Conservation (phyloP, 2,888 invertebrate genomes). For the Trachelus stipa region DNA sequence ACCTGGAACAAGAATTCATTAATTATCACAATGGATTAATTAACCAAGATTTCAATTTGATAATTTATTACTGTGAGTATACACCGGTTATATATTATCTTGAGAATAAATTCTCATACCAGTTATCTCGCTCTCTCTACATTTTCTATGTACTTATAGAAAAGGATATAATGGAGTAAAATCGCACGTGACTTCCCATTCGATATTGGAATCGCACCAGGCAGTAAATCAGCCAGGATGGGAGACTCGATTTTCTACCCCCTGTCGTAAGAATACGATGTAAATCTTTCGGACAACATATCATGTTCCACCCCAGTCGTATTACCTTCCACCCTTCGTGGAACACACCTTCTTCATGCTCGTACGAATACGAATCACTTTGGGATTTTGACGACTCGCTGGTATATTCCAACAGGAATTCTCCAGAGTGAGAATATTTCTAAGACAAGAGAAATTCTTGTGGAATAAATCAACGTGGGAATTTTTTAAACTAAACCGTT, state of each 20-base stretch:
- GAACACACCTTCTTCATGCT: conserved; percentile 28
- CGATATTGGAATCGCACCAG: conserved; percentile 24
- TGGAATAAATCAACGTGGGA: background rate
- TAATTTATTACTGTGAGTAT: background rate
- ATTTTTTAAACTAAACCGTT: too few relatives aligned
- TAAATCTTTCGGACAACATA: conserved; percentile 62
- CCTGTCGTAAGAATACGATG: conserved; percentile 51
- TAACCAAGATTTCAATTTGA: background rate
- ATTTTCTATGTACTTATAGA: background rate
- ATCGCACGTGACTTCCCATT: background rate
- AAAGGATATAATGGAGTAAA: background rate
- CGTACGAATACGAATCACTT: conserved; percentile 41
- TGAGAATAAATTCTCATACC: background rate
- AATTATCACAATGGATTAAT: background rate
- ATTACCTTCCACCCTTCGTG: conserved; percentile 43
- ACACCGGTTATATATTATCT: background rate
- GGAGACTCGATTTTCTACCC: conserved; percentile 46
- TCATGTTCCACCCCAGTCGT: conserved; percentile 43
- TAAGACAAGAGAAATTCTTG: background rate
- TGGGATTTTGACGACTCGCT: background rate
- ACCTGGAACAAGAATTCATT: conserved; percentile 73
- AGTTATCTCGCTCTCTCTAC: background rate
- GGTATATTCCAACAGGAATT: background rate
- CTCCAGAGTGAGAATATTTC: background rate
- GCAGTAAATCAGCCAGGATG: conserved; percentile 36